These are phyloP conservation scores for Phoenoteleia sp. DNA, from an alignment of 2,888 invertebrate genomes.

Conservation along the genomic window DNA sequence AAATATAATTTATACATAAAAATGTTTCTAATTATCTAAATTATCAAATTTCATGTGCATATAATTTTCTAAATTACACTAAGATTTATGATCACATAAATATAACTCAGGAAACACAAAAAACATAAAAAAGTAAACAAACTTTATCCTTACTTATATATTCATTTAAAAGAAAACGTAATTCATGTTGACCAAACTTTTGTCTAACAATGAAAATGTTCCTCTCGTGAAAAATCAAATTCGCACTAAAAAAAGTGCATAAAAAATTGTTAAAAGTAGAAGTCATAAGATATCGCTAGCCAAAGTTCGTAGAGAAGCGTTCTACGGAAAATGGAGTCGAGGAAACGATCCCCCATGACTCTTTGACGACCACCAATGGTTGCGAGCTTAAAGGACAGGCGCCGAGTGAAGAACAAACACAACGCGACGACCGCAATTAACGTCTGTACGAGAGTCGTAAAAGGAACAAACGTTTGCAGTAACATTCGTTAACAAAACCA, in stretches of 20 bases:
- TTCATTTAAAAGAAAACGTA: not conserved
- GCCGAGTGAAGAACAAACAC: conserved; percentile 66
- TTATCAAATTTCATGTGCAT: too few relatives aligned
- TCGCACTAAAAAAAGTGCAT: not conserved
- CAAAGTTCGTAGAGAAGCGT: conserved; percentile 45
- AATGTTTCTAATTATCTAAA: too few relatives aligned
- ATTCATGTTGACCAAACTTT: not conserved
- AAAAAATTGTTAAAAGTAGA: conserved; percentile 46
- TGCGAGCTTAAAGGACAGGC: conserved; percentile 65
- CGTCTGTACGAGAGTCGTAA: conserved; percentile 37
- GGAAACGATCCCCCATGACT: conserved; percentile 70
- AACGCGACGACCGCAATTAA: conserved; percentile 64
- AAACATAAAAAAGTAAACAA: too few relatives aligned
- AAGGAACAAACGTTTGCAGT: conserved; percentile 52
- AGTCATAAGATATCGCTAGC: conserved; percentile 36
- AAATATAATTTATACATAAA: too few relatives aligned
- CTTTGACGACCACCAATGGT: conserved; percentile 68
- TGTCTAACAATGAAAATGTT: not conserved
- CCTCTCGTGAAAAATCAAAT: conserved; percentile 3
- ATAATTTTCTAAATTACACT: too few relatives aligned
- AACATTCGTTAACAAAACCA: conserved; percentile 54
- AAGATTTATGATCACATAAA: too few relatives aligned
- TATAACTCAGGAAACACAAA: too few relatives aligned
- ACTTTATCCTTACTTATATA: not conserved
- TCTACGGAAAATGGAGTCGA: conserved; percentile 68